Conservation (phyloP, 2,888 invertebrate species). For the Acleris laterana region DNA sequence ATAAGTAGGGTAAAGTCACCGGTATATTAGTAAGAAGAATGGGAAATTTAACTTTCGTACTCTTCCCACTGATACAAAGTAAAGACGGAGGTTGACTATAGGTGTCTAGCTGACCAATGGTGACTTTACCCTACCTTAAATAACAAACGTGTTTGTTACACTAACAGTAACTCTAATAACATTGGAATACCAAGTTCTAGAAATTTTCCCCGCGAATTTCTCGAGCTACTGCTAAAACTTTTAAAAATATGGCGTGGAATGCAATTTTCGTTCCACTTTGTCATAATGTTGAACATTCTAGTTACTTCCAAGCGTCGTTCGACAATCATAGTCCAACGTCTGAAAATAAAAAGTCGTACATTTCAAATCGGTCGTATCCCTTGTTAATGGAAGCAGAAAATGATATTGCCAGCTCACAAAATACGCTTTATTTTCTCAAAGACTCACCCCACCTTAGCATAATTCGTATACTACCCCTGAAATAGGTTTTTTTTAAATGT, state of each 20-base stretch:
- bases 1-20: too few species aligned
- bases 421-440: background rate
- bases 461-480: too few species aligned
- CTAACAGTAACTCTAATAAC: constrained; percentile 4
- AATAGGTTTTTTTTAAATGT: too few species aligned
- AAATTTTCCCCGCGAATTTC: constrained; percentile 16
- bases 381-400: constrained; percentile 25
- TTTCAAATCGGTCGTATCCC: background rate
- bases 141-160: background rate
- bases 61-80: too few species aligned
- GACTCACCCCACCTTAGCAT: too few species aligned
- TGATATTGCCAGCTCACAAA: background rate
- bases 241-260: constrained; percentile 16
- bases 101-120: too few species aligned
- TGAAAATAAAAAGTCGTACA: constrained; percentile 4
- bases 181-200: constrained; percentile 9
- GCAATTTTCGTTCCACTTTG: constrained; percentile 25
- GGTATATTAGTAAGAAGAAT: too few species aligned
- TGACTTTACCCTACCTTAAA: too few species aligned
- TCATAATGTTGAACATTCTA: constrained; percentile 29
- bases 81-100: too few species aligned
- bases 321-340: constrained; percentile 16
- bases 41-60: too few species aligned
- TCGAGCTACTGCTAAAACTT: constrained; percentile 22
- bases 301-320: constrained; percentile 7